Percentiles rank a stretch among this genome's conserved stretches.
Evolutionary conservation across 1,140 invertebrate species (phyloP).

Genomic region (Drosophila serrata): DNA sequence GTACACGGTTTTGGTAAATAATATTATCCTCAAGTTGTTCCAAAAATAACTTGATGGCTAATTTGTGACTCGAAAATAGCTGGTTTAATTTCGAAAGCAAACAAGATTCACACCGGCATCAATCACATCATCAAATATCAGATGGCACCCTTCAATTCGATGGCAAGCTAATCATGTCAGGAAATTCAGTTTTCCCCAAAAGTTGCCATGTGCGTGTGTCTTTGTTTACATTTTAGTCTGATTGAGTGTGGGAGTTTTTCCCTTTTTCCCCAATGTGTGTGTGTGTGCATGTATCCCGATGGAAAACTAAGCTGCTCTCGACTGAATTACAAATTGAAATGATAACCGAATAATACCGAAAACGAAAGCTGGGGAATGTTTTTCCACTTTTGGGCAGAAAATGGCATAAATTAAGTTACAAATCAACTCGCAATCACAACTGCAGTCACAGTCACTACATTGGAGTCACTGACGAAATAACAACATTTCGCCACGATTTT

Average conservation of each 20-base stretch:
- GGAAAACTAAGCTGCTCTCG: slow-evolving; percentile 57
- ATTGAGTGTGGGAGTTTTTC: not conserved
- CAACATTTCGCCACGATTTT: slow-evolving; percentile 39
- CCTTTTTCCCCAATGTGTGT: not conserved
- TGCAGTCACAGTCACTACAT: slow-evolving; percentile 24
- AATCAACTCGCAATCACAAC: slow-evolving; percentile 38
- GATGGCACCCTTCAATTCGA: slow-evolving; percentile 21
- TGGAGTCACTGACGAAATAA: slow-evolving; percentile 23
- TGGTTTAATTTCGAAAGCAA: not conserved
- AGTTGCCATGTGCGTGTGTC: slow-evolving; percentile 3
- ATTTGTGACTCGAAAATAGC: not conserved
- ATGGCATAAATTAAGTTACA: slow-evolving; percentile 69
- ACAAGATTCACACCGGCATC: slow-evolving; percentile 21
- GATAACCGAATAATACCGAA: slow-evolving; percentile 29
- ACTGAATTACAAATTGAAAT: slow-evolving; percentile 57
- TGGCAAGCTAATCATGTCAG: slow-evolving; percentile 51
- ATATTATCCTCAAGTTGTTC: not conserved
- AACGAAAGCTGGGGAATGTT: slow-evolving; percentile 19
- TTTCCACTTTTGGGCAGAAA: slow-evolving; percentile 22
- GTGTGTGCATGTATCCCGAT: slow-evolving; percentile 9
- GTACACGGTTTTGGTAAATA: too few species aligned
- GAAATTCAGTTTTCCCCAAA: slow-evolving; percentile 36
- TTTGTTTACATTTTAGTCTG: not conserved
- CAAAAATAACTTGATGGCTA: not conserved
- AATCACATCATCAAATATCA: slow-evolving; percentile 36